Evolutionary conservation across 2,797 vertebrate genomes (phyloP).

Genomic region (Falco biarmicus): DNA sequence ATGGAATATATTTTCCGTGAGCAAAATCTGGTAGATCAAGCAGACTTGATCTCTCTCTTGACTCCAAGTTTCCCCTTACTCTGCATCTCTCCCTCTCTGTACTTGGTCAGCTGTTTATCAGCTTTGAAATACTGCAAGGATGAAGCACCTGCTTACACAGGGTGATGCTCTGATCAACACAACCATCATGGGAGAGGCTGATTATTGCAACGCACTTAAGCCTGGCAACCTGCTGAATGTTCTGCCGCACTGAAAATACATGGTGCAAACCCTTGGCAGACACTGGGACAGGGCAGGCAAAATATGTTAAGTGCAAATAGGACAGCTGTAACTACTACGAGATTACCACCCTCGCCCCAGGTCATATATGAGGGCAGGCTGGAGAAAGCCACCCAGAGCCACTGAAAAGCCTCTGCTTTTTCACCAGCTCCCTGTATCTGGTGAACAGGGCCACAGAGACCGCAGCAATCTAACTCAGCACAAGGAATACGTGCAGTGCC

Average conservation of each 20-base stretch:
- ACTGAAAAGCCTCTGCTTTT: background rate
- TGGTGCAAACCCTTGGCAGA: background rate
- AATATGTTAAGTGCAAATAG: background rate
- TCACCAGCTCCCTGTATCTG: background rate
- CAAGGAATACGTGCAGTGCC: accelerated
- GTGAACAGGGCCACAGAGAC: background rate
- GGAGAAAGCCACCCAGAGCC: background rate
- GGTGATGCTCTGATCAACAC: background rate
- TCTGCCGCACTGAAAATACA: background rate
- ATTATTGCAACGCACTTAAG: background rate
- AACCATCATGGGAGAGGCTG: background rate
- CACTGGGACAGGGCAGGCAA: background rate
- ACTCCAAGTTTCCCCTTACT: background rate
- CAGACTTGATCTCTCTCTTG: background rate
- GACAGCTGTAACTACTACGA: background rate
- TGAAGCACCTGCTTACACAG: background rate
- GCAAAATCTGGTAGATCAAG: background rate
- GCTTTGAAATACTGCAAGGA: background rate
- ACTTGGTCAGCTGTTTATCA: background rate
- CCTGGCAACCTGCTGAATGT: background rate
- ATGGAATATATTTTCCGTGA: background rate
- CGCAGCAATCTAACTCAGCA: background rate
- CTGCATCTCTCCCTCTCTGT: background rate
- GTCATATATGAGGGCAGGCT: background rate
- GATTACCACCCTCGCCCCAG: background rate